phyloP scores from a whole-genome alignment of 2,797 vertebrate genomes.

The Moxostoma hubbsi region DNA sequence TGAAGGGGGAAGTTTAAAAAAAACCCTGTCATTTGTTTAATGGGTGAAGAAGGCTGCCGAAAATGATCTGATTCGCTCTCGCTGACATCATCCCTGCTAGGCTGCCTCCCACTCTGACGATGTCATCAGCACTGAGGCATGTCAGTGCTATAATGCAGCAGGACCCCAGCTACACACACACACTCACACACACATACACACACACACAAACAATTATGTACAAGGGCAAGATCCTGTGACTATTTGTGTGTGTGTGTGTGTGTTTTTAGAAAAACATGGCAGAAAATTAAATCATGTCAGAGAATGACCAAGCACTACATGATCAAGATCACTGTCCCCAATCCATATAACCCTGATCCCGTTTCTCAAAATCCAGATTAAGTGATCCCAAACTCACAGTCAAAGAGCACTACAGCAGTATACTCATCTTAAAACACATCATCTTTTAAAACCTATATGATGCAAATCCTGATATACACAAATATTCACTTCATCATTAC shows the following conservation, averaged over 20 bases:
- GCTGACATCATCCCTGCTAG: constrained; percentile 75
- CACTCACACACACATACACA: constrained; percentile 13
- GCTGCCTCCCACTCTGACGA: constrained; percentile 57
- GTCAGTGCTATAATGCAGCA: constrained; percentile 77
- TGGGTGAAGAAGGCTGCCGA: constrained; percentile 39
- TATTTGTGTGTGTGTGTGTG: constrained; percentile 37
- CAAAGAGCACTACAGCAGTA: background rate
- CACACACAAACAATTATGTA: background rate
- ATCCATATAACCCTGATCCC: constrained; percentile 33
- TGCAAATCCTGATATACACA: constrained; percentile 28
- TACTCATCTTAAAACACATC: background rate
- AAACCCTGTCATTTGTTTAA: constrained; percentile 26
- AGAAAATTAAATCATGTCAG: constrained; percentile 69
- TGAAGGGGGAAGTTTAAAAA: background rate
- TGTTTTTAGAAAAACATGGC: constrained; percentile 56
- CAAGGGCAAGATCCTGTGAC: constrained; percentile 27
- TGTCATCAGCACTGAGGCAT: constrained; percentile 79
- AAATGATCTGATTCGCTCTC: constrained; percentile 69
- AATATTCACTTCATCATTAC: constrained; percentile 31
- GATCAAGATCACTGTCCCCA: constrained; percentile 70
- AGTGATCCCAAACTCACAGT: background rate
- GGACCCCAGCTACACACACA: constrained; percentile 58
- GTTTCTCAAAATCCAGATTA: constrained; percentile 43
- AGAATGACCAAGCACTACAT: constrained; percentile 69
- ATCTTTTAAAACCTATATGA: constrained; percentile 18